A percentile compares a stretch with the other conserved stretches of the same genome.
phyloP scores from a whole-genome alignment of 2,888 invertebrate species.

The Neoascia interrupta region DNA sequence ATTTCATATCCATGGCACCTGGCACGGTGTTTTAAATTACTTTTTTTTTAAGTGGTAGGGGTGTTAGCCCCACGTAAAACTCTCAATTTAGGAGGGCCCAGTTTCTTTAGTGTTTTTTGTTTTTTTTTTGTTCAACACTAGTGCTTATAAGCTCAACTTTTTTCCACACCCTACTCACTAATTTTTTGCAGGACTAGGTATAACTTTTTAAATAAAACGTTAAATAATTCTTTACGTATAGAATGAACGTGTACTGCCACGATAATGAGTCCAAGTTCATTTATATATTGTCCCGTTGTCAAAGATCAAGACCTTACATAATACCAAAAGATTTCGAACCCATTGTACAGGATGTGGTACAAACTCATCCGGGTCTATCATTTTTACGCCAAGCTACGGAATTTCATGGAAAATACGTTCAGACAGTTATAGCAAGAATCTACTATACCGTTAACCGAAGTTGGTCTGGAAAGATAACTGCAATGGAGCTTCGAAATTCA shows the following conservation, averaged over 20 bases:
- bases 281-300: slow-evolving; percentile 89
- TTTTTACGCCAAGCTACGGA: slow-evolving; percentile 98
- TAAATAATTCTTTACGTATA: no score
- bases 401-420: slow-evolving; percentile 99
- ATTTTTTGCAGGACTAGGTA: no score
- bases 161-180: no score
- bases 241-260: slow-evolving; percentile 90
- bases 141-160: no score
- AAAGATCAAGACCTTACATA: slow-evolving; percentile 80
- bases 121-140: no score
- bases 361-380: slow-evolving; percentile 97
- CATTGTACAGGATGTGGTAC: slow-evolving; percentile 97
- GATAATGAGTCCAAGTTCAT: slow-evolving; percentile 94
- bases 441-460: slow-evolving; percentile 98
- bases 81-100: no score
- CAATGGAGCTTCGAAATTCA: slow-evolving; percentile 93
- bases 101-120: no score
- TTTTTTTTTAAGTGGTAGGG: no score
- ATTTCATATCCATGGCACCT: no score
- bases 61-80: no score
- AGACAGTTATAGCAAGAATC: slow-evolving; percentile 98
- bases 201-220: no score
- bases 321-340: slow-evolving; percentile 96
- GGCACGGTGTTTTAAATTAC: no score
- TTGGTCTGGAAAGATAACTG: slow-evolving; percentile 96